These are phyloP conservation scores for Uromys caudimaculatus DNA, from an alignment of 2,797 vertebrate species.

Conservation along the genomic window DNA sequence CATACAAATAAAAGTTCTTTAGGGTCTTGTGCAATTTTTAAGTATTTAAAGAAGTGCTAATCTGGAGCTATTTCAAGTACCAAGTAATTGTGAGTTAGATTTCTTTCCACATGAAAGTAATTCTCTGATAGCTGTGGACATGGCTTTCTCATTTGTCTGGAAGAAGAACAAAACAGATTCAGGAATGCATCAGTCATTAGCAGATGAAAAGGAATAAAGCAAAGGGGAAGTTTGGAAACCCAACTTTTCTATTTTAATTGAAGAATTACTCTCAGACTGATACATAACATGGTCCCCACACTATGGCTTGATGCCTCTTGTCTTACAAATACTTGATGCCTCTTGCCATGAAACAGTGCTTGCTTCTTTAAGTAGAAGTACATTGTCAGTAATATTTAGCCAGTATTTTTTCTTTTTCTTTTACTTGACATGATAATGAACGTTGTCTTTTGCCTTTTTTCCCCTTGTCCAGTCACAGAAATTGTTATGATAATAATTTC, in stretches of 20 bases:
- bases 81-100: background rate
- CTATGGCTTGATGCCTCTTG: background rate
- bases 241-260: constrained; percentile 30
- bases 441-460: background rate
- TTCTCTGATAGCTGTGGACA: constrained; percentile 57
- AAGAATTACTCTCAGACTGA: constrained; percentile 40
- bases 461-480: background rate
- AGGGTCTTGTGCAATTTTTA: constrained; percentile 28
- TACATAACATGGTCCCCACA: background rate
- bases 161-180: constrained; percentile 64
- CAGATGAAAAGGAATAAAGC: constrained; percentile 69
- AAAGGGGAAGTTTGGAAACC: constrained; percentile 53
- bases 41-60: background rate
- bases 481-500: background rate
- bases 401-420: background rate
- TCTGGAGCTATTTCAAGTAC: background rate
- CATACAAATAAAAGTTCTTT: background rate
- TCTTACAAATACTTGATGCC: background rate
- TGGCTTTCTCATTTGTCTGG: constrained; percentile 60
- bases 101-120: constrained; percentile 35
- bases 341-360: constrained; percentile 3
- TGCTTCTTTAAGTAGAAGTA: background rate
- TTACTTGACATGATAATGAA: background rate
- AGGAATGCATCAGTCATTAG: constrained; percentile 60
- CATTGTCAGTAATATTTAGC: constrained; percentile 2